These are phyloP conservation scores for Eupeodes corollae DNA, from an alignment of 1,140 invertebrate genomes.

Conservation along the genomic window DNA sequence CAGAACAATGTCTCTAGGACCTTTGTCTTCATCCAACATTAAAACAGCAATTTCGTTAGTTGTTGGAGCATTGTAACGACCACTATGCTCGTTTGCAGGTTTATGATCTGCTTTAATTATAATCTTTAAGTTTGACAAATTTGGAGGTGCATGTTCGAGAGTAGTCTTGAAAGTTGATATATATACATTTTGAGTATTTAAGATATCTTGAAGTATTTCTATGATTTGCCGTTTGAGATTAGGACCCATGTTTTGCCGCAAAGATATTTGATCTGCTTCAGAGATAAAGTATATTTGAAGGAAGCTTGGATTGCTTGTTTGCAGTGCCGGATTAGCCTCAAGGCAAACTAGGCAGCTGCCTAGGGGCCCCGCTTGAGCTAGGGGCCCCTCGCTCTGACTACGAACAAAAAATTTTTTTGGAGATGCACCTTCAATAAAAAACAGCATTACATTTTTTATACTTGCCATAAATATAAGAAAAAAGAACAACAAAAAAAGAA, in stretches of 20 bases:
- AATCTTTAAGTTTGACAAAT: constrained; percentile 19
- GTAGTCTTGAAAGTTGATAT: constrained; percentile 22
- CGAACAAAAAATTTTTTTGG: too few species aligned
- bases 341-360: too few species aligned
- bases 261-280: constrained; percentile 4
- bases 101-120: constrained; percentile 27
- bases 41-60: constrained; percentile 30
- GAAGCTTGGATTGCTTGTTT: constrained; percentile 10
- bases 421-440: too few species aligned
- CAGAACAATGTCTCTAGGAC: constrained; percentile 22
- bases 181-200: constrained; percentile 2
- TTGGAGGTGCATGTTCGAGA: constrained; percentile 15
- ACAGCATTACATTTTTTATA: too few species aligned
- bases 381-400: too few species aligned
- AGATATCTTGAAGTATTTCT: constrained; percentile 12
- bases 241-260: constrained; percentile 14
- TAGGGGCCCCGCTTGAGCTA: too few species aligned
- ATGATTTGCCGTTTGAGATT: constrained; percentile 20
- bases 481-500: too few species aligned
- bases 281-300: constrained; percentile 3
- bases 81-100: constrained; percentile 24
- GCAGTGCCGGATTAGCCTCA: too few species aligned
- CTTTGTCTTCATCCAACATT: constrained; percentile 24
- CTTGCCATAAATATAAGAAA: too few species aligned
- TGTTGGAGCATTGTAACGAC: constrained; percentile 29